phyloP scores from a whole-genome alignment of 2,888 invertebrate genomes.

The Hetaerina titia region DNA sequence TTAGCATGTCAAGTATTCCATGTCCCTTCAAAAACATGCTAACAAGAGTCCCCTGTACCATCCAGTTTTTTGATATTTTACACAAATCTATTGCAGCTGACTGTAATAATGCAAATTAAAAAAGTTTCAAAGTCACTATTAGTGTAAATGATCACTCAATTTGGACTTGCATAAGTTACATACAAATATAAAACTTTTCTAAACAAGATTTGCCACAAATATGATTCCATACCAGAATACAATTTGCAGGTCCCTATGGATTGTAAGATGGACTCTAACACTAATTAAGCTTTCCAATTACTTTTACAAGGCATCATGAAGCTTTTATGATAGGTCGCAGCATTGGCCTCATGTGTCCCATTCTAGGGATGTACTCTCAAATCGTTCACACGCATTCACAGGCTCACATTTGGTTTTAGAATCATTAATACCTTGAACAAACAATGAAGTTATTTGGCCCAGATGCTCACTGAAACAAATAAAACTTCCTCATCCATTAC shows the following conservation, averaged over 20 bases:
- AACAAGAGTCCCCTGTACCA: too few species aligned
- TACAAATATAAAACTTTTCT: too few species aligned
- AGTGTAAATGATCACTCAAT: too few species aligned
- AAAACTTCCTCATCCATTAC: not conserved
- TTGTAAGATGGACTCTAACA: constrained; percentile 51
- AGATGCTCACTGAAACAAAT: constrained; percentile 23
- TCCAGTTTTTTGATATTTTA: too few species aligned
- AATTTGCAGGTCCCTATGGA: constrained; percentile 20
- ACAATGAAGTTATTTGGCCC: constrained; percentile 32
- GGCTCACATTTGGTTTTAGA: constrained; percentile 29
- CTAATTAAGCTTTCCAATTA: constrained; percentile 55
- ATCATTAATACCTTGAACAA: constrained; percentile 28
- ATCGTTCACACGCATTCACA: constrained; percentile 25
- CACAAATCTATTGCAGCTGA: too few species aligned
- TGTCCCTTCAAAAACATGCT: too few species aligned
- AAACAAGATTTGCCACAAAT: too few species aligned
- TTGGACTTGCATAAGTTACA: too few species aligned
- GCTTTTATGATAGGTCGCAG: not conserved
- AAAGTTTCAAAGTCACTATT: too few species aligned
- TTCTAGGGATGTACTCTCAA: not conserved
- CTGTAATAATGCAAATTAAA: too few species aligned
- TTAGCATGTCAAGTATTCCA: too few species aligned
- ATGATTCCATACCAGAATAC: not conserved
- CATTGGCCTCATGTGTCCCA: not conserved
- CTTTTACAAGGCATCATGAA: constrained; percentile 27